Conservation (phyloP, 2,888 invertebrate genomes). For the Epinotia nisella region DNA sequence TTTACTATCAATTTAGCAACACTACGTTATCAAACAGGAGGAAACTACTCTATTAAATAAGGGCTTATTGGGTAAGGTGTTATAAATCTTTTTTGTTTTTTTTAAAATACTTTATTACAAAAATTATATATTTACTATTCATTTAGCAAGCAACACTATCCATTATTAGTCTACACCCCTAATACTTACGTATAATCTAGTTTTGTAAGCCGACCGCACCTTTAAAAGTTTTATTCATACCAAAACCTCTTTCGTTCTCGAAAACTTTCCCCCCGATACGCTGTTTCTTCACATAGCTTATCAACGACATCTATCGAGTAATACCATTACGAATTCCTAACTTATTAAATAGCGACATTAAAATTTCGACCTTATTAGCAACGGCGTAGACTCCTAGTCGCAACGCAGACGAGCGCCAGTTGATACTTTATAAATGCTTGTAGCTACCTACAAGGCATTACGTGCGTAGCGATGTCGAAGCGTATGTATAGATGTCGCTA, state of each 20-base stretch:
- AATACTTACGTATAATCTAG: background rate
- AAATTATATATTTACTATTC: no score
- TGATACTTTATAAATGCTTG: conserved; percentile 2
- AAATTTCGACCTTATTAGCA: background rate
- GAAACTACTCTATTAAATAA: no score
- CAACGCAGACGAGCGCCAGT: background rate
- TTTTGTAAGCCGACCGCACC: background rate
- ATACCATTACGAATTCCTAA: conserved; percentile 12
- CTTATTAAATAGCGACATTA: background rate
- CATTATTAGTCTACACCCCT: no score
- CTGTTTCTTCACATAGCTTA: conserved; percentile 22
- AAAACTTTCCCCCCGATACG: background rate
- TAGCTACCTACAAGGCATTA: conserved; percentile 5
- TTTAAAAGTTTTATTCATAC: background rate
- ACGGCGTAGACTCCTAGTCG: background rate
- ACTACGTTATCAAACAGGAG: no score
- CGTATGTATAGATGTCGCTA: conserved; percentile 47
- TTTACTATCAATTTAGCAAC: no score
- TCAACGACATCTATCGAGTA: conserved; percentile 44
- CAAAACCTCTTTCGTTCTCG: conserved; percentile 4
- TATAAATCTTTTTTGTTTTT: no score
- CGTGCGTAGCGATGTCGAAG: conserved; percentile 25
- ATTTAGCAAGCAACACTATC: no score
- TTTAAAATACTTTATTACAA: no score
- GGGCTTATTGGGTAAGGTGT: no score